Conservation (phyloP, 2,797 vertebrate genomes). For the Austrolebias charrua region DNA sequence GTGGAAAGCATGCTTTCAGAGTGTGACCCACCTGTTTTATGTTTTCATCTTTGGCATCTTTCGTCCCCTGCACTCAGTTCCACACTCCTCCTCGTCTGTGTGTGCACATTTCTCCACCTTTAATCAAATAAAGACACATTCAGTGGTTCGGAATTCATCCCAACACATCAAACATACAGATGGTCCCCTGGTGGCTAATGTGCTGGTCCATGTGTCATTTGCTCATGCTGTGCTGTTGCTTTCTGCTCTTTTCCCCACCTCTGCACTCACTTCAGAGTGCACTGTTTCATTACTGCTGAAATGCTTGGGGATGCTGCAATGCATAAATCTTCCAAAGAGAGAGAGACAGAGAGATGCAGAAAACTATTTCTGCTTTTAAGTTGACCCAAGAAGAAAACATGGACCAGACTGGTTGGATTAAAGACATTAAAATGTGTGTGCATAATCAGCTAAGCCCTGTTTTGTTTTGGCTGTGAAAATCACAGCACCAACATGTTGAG, state of each 20-base stretch:
- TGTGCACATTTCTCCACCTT: slow-evolving; percentile 58
- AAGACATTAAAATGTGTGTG: slow-evolving; percentile 41
- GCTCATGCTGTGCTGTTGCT: slow-evolving; percentile 53
- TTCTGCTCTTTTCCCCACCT: slow-evolving; percentile 19
- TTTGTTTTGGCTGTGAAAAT: slow-evolving; percentile 43
- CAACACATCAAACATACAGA: slow-evolving; percentile 45
- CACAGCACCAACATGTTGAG: slow-evolving; percentile 40
- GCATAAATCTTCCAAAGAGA: slow-evolving; percentile 14
- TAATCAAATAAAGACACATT: slow-evolving; percentile 41
- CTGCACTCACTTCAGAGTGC: slow-evolving; percentile 36
- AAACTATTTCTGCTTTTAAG: slow-evolving; percentile 17
- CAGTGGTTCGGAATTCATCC: slow-evolving; percentile 42
- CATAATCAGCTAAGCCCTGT: slow-evolving; percentile 37
- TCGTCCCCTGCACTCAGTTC: slow-evolving; percentile 55
- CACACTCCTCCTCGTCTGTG: slow-evolving; percentile 35
- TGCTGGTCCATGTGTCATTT: slow-evolving; percentile 47
- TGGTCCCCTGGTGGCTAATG: slow-evolving; percentile 40
- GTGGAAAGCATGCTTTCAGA: slow-evolving; percentile 9
- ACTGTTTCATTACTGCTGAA: slow-evolving; percentile 40
- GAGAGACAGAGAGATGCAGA: slow-evolving; percentile 1
- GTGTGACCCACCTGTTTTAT: slow-evolving; percentile 62
- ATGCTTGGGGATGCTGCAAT: slow-evolving; percentile 25
- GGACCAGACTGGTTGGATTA: slow-evolving; percentile 39
- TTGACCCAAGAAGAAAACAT: slow-evolving; percentile 31
- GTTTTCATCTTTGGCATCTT: slow-evolving; percentile 66